These are phyloP conservation scores for Salminus brasiliensis DNA, from an alignment of 2,113 vertebrate genomes.

Conservation along the genomic window DNA sequence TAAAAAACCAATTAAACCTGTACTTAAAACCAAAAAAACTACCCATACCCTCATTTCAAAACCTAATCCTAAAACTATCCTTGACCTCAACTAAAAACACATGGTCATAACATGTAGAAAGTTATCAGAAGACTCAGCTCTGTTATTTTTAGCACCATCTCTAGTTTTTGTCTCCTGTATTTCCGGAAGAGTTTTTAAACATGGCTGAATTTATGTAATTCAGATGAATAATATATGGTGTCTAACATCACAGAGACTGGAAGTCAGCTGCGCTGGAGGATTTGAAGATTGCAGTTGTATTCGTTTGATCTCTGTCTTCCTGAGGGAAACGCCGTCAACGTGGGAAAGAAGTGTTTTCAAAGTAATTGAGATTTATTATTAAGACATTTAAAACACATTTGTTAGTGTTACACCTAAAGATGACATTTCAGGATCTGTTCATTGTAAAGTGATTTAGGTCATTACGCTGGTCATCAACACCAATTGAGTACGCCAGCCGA, in stretches of 20 bases:
- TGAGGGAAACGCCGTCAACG: not conserved
- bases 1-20: too few species aligned
- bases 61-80: too few species aligned
- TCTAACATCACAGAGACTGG: not conserved
- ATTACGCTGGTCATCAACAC: not conserved
- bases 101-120: not conserved
- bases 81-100: not conserved
- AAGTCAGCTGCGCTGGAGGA: not conserved
- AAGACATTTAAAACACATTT: not conserved
- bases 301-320: not conserved
- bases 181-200: not conserved
- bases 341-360: not conserved
- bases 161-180: not conserved
- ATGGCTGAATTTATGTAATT: not conserved
- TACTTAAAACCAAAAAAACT: too few species aligned
- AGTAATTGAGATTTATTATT: not conserved
- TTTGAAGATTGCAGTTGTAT: not conserved
- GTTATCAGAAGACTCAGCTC: not conserved
- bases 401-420: not conserved
- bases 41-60: too few species aligned
- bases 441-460: not conserved
- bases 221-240: not conserved
- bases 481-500: not conserved
- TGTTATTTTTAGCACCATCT: not conserved
- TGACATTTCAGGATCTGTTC: not conserved